Conservation (phyloP, 2,113 vertebrate genomes). For the Upupa epops region DNA sequence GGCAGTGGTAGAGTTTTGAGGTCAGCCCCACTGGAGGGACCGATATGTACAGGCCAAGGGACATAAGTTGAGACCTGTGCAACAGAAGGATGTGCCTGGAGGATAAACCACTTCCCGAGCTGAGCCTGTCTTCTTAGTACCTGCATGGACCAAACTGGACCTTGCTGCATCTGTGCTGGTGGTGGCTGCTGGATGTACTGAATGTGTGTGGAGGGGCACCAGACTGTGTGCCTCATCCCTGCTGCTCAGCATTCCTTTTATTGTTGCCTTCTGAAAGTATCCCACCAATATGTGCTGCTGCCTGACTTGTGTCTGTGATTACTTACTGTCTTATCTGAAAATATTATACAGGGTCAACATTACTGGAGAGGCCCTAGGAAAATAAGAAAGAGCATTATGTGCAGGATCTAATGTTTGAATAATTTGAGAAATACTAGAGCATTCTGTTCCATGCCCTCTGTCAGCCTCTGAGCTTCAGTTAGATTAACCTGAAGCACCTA, state of each 20-base stretch:
- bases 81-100: neutral
- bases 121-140: neutral
- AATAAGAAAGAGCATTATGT: neutral
- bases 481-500: neutral
- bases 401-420: neutral
- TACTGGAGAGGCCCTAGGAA: neutral
- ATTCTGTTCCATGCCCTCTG: neutral
- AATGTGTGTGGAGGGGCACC: too few relatives aligned
- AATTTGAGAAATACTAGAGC: neutral
- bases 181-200: neutral
- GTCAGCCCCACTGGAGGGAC: neutral
- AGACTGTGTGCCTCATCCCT: neutral
- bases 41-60: too few relatives aligned
- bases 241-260: neutral
- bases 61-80: neutral
- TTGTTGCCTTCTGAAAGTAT: neutral
- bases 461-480: neutral
- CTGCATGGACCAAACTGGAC: neutral
- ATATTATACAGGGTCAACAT: neutral
- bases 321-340: neutral
- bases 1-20: neutral
- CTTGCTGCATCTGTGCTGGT: neutral
- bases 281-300: neutral
- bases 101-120: neutral
- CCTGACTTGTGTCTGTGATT: neutral